These are phyloP conservation scores for Parasteatoda lunata DNA, from an alignment of 2,888 invertebrate genomes.

Conservation along the genomic window DNA sequence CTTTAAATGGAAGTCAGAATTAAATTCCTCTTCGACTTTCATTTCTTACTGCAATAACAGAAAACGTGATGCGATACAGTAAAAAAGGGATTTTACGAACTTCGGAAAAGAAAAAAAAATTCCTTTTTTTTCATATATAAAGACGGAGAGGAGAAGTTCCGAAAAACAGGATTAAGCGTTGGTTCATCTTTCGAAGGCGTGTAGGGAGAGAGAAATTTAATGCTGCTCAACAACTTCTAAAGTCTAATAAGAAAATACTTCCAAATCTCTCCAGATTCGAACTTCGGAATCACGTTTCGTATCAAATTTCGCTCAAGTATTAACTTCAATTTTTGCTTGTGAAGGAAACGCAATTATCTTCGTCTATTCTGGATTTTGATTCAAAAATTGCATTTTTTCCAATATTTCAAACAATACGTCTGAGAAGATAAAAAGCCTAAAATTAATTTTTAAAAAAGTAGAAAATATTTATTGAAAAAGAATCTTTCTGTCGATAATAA, in stretches of 20 bases:
- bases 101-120: conserved; percentile 5
- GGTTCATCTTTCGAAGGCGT: conserved; percentile 40
- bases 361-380: neutral
- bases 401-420: no score
- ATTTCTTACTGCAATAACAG: conserved; percentile 6
- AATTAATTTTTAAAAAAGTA: no score
- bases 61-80: conserved; percentile 30
- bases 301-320: no score
- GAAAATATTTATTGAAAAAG: no score
- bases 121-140: conserved; percentile 4
- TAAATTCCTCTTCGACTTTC: conserved; percentile 28
- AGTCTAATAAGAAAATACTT: neutral
- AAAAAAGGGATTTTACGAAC: conserved; percentile 46
- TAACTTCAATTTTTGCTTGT: conserved; percentile 6
- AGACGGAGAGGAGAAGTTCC: conserved; percentile 14
- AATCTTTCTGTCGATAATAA: no score
- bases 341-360: neutral
- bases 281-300: conserved; percentile 42
- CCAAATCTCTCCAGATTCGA: conserved; percentile 18
- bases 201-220: conserved; percentile 27
- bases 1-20: conserved; percentile 9
- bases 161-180: conserved; percentile 49
- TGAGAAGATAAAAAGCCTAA: no score
- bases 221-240: conserved; percentile 42
- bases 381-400: no score